Percentiles rank a stretch among this genome's conserved stretches.
These are phyloP conservation scores for Rhinoptilus africanus DNA, from an alignment of 2,113 vertebrate genomes.

Conservation along the genomic window DNA sequence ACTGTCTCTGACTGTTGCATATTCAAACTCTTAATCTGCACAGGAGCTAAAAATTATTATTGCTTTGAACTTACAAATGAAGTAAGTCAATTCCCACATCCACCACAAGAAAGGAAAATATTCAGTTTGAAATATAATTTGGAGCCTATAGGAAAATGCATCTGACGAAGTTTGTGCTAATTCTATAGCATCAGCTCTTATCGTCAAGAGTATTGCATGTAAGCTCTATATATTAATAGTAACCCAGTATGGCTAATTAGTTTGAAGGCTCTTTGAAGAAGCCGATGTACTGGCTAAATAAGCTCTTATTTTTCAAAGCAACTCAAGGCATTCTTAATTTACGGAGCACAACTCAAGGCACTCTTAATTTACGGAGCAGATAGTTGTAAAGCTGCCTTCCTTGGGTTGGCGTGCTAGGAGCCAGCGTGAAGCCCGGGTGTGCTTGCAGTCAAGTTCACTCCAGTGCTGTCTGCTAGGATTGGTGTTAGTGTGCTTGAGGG, in stretches of 20 bases:
- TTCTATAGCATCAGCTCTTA: background rate
- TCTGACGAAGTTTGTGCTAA: slow-evolving; percentile 39
- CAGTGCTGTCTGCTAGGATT: background rate
- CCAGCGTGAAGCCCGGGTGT: background rate
- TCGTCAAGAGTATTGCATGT: background rate
- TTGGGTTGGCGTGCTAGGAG: background rate
- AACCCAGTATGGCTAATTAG: slow-evolving; percentile 45
- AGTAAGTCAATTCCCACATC: slow-evolving; percentile 48
- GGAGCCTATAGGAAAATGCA: slow-evolving; percentile 50
- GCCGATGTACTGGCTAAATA: slow-evolving; percentile 32
- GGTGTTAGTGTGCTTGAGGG: background rate
- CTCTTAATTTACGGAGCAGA: slow-evolving; percentile 47
- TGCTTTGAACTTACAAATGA: slow-evolving; percentile 51
- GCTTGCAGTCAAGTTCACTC: background rate
- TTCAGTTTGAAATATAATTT: slow-evolving; percentile 32
- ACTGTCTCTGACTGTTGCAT: background rate
- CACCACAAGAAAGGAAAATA: background rate
- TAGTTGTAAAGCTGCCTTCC: slow-evolving; percentile 25
- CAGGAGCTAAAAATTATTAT: background rate
- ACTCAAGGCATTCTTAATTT: slow-evolving; percentile 43
- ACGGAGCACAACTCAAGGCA: slow-evolving; percentile 31
- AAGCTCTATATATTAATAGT: slow-evolving; percentile 39
- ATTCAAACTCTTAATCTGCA: slow-evolving; percentile 35
- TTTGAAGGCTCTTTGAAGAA: slow-evolving; percentile 51
- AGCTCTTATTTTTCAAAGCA: slow-evolving; percentile 50